Evolutionary conservation across 2,797 vertebrate species (phyloP).

Genomic region (Toxotes lorentzi): DNA sequence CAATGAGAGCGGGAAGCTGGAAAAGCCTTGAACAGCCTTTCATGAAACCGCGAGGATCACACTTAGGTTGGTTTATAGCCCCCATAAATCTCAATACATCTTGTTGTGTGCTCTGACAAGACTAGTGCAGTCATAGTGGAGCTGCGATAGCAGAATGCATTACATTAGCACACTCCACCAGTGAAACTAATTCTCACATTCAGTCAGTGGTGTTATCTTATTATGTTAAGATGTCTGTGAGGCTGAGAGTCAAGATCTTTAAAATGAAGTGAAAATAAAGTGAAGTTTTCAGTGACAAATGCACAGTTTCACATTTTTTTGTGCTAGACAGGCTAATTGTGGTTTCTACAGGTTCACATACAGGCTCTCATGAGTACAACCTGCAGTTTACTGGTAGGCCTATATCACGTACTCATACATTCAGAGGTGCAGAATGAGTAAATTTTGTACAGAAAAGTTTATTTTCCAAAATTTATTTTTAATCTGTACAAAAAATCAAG

Average conservation of each 20-base stretch:
- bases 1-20: constrained; percentile 10
- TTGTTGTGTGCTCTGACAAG: constrained; percentile 7
- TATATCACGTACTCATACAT: neutral
- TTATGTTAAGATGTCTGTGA: neutral
- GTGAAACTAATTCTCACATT: constrained; percentile 35
- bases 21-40: constrained; percentile 20
- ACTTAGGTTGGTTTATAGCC: constrained; percentile 20
- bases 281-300: neutral
- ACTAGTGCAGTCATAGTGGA: constrained; percentile 35
- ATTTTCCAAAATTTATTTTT: too few relatives aligned
- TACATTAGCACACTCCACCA: constrained; percentile 28
- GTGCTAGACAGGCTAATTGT: neutral
- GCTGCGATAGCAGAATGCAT: constrained; percentile 19
- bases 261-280: neutral
- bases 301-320: neutral
- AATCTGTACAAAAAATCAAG: neutral
- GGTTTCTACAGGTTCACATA: neutral
- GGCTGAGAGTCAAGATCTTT: constrained; percentile 4
- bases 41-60: constrained; percentile 18
- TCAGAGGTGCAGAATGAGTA: neutral
- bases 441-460: neutral
- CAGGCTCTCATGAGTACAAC: neutral
- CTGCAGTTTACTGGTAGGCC: neutral
- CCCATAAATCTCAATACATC: constrained; percentile 13
- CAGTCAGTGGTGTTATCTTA: constrained; percentile 14